phyloP scores from a whole-genome alignment of 2,797 vertebrate genomes.

The Cossypha heuglini region DNA sequence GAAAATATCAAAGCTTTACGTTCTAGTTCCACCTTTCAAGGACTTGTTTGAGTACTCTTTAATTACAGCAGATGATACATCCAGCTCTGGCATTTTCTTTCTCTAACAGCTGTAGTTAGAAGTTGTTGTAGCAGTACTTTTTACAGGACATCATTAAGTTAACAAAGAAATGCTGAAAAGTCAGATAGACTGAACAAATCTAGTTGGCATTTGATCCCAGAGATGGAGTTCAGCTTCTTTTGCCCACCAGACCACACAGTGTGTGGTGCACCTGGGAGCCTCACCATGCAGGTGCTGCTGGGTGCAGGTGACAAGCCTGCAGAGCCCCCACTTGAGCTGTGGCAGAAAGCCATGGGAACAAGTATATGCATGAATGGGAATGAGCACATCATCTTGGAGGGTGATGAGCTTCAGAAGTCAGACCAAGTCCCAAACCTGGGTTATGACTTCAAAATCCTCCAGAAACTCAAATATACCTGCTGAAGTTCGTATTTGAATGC shows the following conservation, averaged over 20 bases:
- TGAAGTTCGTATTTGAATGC: background rate
- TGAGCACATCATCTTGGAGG: accelerated
- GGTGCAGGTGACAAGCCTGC: background rate
- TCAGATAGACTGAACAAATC: background rate
- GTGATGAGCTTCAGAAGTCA: background rate
- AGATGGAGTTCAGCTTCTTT: background rate
- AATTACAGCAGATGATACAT: constrained; percentile 52
- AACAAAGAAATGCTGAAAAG: constrained; percentile 40
- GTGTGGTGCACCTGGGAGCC: background rate
- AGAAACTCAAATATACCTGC: background rate
- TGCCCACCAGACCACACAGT: background rate
- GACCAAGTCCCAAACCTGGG: background rate
- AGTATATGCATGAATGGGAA: background rate
- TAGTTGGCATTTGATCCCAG: background rate
- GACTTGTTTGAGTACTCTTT: constrained; percentile 60
- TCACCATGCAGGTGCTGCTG: background rate
- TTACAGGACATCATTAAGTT: constrained; percentile 11
- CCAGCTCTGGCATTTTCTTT: constrained; percentile 22
- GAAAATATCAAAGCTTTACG: constrained; percentile 59
- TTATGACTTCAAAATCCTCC: background rate
- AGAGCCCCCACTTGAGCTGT: accelerated
- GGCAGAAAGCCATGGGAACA: background rate
- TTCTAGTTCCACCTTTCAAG: constrained; percentile 63
- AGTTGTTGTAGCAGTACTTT: constrained; percentile 59
- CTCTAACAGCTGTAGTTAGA: constrained; percentile 39